Evolutionary conservation across 2,113 vertebrate genomes (phyloP).

Genomic region (Limanda limanda): DNA sequence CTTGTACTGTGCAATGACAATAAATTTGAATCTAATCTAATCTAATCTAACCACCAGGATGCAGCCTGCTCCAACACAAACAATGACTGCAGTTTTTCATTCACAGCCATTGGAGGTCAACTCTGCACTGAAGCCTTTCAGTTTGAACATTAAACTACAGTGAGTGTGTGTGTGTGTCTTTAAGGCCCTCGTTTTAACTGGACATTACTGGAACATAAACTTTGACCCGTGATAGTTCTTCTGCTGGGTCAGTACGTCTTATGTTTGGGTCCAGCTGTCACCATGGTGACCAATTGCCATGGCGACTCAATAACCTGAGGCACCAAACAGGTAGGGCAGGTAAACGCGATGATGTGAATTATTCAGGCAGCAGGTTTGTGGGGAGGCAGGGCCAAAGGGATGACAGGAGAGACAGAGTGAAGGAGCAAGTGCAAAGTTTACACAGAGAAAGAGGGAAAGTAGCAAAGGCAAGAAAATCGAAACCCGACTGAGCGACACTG

Average conservation of each 20-base stretch:
- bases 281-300: slow-evolving; percentile 45
- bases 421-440: slow-evolving; percentile 2
- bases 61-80: slow-evolving; percentile 45
- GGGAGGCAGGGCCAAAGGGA: slow-evolving; percentile 17
- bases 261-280: slow-evolving; percentile 26
- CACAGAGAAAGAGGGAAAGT: slow-evolving; percentile 4
- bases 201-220: slow-evolving; percentile 48
- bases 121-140: neutral
- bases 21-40: too few species aligned
- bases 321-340: slow-evolving; percentile 69
- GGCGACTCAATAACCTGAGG: slow-evolving; percentile 71
- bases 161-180: neutral
- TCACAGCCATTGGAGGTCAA: neutral
- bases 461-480: neutral
- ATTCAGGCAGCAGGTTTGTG: slow-evolving; percentile 59
- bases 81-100: neutral
- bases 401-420: neutral
- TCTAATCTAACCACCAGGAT: slow-evolving; percentile 72
- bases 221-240: slow-evolving; percentile 52
- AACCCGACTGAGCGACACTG: neutral
- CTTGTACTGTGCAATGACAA: too few species aligned
- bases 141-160: neutral
- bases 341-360: slow-evolving; percentile 62
- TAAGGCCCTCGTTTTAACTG: neutral
- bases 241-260: neutral